Evolutionary conservation across 2,888 invertebrate genomes (phyloP), one percentile per base, ranked within the genome.

Genomic region (Orthosia incerta): DNA sequence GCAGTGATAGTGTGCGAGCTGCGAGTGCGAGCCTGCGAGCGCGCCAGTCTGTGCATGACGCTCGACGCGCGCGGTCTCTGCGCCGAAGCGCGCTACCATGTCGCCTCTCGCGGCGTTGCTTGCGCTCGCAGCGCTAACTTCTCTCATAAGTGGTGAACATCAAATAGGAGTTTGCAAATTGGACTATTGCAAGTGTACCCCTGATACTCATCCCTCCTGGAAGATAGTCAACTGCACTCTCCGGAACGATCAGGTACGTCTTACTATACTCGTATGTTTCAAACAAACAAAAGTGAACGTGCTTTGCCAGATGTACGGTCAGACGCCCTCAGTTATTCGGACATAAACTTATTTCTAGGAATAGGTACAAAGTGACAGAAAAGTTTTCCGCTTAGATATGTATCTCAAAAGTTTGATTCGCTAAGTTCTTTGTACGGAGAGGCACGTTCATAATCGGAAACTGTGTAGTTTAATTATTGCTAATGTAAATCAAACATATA

Each of bases 201-300:
- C 96, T 65, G 96, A 95, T 67, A 95, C 95, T 46, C 97, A 97
- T 84, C 97, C 97, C 61, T 92, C 91, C 63, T 97, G 97, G 97
- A 96, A 96, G 87, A 96, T 94, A 86, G 96, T 97, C 89, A 97
- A 97, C 94, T 98, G 98, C 92, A 96, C 97, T 85, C 96, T 97
- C 87, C 94, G 95, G 79, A 91, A 92, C 73, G 94, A 96, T 89
- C 97, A 97, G 97, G 98, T 97, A 88, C 74, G 79, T 83, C 62
- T 72, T 61, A 71, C 74, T 73, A 73, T 56, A 94, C 93, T 82
- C 82, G 81, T 79, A 76, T 85, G 77, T 81, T 87, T 81, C 77
- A 80, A 80, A 86, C 86, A 87, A 87, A 90, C 88, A 90, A 89
- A 89, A 88, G 91, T 88, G 90, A 90, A 88, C 83, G 89, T 89